Conservation (phyloP, 1,140 invertebrate species). For the Meloidogyne hapla region DNA sequence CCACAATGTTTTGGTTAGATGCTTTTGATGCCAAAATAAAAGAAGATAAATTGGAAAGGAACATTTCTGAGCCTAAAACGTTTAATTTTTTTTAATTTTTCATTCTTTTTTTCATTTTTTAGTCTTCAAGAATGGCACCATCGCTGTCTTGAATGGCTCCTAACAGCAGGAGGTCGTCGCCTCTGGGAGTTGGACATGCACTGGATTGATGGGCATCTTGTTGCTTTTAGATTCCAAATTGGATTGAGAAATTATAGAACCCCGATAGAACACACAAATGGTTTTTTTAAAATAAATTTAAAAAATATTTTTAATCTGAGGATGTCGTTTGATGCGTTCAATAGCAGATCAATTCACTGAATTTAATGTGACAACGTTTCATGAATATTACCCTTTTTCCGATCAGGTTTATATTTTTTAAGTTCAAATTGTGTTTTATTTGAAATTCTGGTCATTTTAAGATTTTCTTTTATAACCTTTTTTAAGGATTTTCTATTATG, state of each 20-base stretch:
- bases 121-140: constrained; percentile 56
- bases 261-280: constrained; percentile 61
- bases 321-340: constrained; percentile 58
- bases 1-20: constrained; percentile 62
- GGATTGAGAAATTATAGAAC: constrained; percentile 61
- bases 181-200: constrained; percentile 63
- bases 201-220: constrained; percentile 47
- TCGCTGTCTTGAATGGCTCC: constrained; percentile 58
- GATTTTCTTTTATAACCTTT: not conserved
- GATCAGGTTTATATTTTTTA: constrained; percentile 47
- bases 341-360: constrained; percentile 51
- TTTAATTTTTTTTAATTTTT: constrained; percentile 21
- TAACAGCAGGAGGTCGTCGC: constrained; percentile 57
- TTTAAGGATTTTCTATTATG: no score
- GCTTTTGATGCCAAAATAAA: constrained; percentile 56
- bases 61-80: constrained; percentile 50
- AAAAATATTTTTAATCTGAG: not conserved
- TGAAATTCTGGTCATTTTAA: no score
- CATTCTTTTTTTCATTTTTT: constrained; percentile 18
- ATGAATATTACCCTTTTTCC: constrained; percentile 64
- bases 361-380: constrained; percentile 64
- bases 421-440: not conserved
- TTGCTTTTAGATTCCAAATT: constrained; percentile 62
- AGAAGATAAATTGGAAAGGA: constrained; percentile 41
- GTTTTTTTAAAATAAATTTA: not conserved